Base-by-base conservation (phyloP, 1,140 invertebrate genomes). In the Magallana gigas region DNA sequence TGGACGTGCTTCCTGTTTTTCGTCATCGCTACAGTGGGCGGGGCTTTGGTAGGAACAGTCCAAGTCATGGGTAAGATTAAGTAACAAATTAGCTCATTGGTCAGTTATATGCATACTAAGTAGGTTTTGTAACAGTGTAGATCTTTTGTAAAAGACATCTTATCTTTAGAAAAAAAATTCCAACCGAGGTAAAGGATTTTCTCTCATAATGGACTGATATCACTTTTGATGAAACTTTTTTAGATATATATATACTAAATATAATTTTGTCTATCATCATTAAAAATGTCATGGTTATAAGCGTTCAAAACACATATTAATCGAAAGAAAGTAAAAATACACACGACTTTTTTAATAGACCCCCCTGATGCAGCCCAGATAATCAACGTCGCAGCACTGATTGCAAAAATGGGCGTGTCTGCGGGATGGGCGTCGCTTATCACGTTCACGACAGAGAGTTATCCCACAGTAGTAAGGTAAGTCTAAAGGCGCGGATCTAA, bases 381-480 rank as follows among this genome's bases (percentile, higher is more conserved):
- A 6, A 80, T 86, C 4, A 88, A 88, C 86, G 85, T 59, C 1
- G 83, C 92, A 57, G 91, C 91, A 8, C 64, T 92, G 71, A 58
- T 90, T 11, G 89, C 89, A 11, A 92, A 92, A 85, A 83, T 90
- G 14, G 90, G 88, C 29, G 89, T 92, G 8, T 62, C 91, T 0
- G 91, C 91, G 0, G 92, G 87, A 3, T 93, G 92, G 92, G 89
- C 91, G 16, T 91, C 90, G 1, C 85, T 90, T 0, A 88, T 89
- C 76, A 85, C 92, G 8, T 89, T 91, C 48, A 91, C 92, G 8
- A 92, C 91, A 1, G 93, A 93, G 71, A 85, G 86, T 0, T 93
- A 93, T 71, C 93, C 93, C 0, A 93, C 93, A 18, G 91, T 93
- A 23, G 90, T 93, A 80, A 90, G 93, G 93, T 92, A 64, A 1